Conservation (phyloP, 2,113 vertebrate species). For the Pogonocichla stellata region DNA sequence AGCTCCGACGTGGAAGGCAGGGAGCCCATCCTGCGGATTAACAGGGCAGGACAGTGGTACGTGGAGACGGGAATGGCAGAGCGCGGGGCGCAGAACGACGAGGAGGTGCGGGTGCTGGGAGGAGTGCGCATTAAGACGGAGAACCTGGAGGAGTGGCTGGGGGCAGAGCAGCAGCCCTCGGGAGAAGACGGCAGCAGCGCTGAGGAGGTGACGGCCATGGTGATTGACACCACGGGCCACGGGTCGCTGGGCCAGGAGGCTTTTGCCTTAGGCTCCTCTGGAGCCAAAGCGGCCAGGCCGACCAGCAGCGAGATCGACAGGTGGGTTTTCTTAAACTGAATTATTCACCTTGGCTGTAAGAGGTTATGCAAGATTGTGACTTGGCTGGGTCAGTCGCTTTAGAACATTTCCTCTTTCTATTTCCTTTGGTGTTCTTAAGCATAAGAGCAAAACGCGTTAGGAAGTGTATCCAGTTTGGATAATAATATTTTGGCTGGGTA, state of each 20-base stretch:
- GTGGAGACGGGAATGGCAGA: conserved; percentile 88
- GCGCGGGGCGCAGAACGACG: conserved; percentile 77
- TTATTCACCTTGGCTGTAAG: not conserved
- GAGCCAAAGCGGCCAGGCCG: conserved; percentile 82
- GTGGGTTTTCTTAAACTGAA: conserved; percentile 68
- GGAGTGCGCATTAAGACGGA: conserved; percentile 92
- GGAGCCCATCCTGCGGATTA: conserved; percentile 92
- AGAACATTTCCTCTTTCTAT: not conserved
- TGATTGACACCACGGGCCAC: conserved; percentile 91
- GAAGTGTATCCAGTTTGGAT: not conserved
- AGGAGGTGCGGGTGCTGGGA: conserved; percentile 81
- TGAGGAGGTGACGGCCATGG: conserved; percentile 89
- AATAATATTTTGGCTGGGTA: not conserved
- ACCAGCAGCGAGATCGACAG: conserved; percentile 94
- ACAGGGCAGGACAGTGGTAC: conserved; percentile 96
- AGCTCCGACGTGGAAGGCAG: conserved; percentile 79
- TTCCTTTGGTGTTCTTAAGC: not conserved
- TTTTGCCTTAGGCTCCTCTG: conserved; percentile 74
- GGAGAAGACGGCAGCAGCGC: conserved; percentile 88
- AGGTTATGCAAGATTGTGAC: not conserved
- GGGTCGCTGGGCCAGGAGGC: conserved; percentile 82
- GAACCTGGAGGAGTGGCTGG: conserved; percentile 92
- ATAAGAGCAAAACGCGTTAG: not conserved
- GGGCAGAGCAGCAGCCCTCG: conserved; percentile 84
- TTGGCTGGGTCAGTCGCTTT: not conserved